These are phyloP conservation scores for Epicampocera succincta DNA, from an alignment of 2,888 invertebrate species.

Conservation along the genomic window DNA sequence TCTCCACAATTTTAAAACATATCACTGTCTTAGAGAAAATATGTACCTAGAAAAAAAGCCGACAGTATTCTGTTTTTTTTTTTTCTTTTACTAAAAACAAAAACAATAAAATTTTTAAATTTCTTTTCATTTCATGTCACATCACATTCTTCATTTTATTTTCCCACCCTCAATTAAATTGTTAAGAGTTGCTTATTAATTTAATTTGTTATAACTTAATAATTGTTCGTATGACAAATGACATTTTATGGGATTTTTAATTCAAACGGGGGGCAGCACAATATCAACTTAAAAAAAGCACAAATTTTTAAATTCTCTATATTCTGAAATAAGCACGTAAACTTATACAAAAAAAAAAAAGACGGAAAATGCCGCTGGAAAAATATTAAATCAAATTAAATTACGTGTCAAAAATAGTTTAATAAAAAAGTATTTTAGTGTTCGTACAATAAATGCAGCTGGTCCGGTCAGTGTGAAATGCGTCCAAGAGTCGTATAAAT, in stretches of 20 bases:
- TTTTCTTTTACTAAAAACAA: too few relatives aligned
- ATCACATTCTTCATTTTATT: not conserved
- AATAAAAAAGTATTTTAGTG: not conserved
- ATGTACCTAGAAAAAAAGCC: not conserved
- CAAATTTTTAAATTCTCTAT: constrained; percentile 7
- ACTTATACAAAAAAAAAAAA: not conserved
- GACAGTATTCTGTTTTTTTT: too few relatives aligned
- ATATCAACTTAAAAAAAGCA: not conserved
- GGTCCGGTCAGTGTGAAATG: too few relatives aligned
- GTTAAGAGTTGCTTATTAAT: constrained; percentile 11
- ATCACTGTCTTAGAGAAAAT: not conserved
- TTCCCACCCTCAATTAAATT: constrained; percentile 29
- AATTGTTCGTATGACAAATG: constrained; percentile 1
- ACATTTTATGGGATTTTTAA: constrained; percentile 25
- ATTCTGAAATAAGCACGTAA: not conserved
- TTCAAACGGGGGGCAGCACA: not conserved
- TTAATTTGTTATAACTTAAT: constrained; percentile 13
- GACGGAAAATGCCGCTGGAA: not conserved
- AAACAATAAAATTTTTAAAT: too few relatives aligned
- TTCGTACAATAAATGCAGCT: too few relatives aligned
- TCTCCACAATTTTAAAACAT: not conserved
- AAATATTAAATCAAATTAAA: not conserved
- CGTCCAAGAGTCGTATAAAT: too few relatives aligned
- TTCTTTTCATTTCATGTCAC: not conserved
- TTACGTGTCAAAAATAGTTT: not conserved